Evolutionary conservation across 2,113 vertebrate genomes (phyloP).

Genomic region (Marmota flaviventris): DNA sequence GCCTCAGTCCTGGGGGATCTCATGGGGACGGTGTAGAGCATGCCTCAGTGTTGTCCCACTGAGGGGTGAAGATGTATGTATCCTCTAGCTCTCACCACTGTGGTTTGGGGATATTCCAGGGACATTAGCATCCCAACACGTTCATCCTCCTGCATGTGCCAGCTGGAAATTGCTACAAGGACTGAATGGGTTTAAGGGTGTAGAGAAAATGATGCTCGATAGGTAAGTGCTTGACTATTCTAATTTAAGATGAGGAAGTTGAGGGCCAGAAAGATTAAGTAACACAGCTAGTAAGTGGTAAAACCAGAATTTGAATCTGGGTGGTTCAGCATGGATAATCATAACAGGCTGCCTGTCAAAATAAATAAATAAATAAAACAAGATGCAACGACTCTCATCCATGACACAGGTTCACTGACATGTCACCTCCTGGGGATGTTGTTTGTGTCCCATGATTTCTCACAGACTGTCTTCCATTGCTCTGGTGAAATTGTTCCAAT

Average conservation of each 20-base stretch:
- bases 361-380: not conserved
- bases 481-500: not conserved
- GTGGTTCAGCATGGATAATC: not conserved
- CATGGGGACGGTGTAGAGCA: not conserved
- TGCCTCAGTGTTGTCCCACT: not conserved
- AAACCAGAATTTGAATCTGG: not conserved
- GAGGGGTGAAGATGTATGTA: not conserved
- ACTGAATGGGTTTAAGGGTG: not conserved
- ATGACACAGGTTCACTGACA: not conserved
- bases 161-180: not conserved
- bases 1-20: not conserved
- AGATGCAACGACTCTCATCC: not conserved
- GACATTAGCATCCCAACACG: not conserved
- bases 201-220: not conserved
- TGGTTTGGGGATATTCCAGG: not conserved
- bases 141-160: not conserved
- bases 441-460: not conserved
- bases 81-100: not conserved
- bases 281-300: not conserved
- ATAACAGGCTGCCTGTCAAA: not conserved
- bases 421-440: not conserved
- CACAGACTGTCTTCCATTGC: not conserved
- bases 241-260: not conserved
- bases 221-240: not conserved
- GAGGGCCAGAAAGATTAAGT: not conserved